Evolutionary conservation across 1,140 invertebrate species (phyloP).

Genomic region (Drosophila equinoxialis): DNA sequence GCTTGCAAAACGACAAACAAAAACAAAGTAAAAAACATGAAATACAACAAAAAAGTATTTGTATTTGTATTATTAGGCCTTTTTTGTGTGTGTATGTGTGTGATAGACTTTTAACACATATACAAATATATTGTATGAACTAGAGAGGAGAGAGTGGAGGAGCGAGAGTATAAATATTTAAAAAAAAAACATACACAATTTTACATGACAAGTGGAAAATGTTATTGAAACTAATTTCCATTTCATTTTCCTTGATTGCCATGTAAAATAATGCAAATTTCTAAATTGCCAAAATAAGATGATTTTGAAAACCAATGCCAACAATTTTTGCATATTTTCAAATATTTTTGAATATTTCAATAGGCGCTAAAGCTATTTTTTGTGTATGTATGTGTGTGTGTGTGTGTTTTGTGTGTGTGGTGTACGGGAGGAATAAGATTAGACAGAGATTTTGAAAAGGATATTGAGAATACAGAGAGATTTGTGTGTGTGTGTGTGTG

Average conservation of each 20-base stretch:
- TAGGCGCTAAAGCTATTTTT: constrained; percentile 56
- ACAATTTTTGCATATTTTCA: constrained; percentile 71
- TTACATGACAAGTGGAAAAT: constrained; percentile 39
- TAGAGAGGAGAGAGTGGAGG: not conserved
- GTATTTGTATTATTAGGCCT: constrained; percentile 46
- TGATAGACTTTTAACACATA: constrained; percentile 24
- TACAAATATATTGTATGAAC: constrained; percentile 28
- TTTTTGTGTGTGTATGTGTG: constrained; percentile 33
- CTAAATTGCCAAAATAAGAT: constrained; percentile 35
- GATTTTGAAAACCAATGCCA: constrained; percentile 80
- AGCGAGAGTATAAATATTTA: constrained; percentile 10
- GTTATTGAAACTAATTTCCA: not conserved
- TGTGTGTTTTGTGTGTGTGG: constrained; percentile 16
- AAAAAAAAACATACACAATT: constrained; percentile 55
- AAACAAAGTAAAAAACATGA: constrained; percentile 37
- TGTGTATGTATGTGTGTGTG: constrained; percentile 20
- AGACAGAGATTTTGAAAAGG: constrained; percentile 11
- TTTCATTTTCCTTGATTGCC: constrained; percentile 17
- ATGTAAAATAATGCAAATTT: constrained; percentile 67
- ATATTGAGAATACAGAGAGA: constrained; percentile 35
- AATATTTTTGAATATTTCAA: constrained; percentile 76
- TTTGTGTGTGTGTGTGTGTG: not conserved
- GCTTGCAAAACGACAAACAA: constrained; percentile 44
- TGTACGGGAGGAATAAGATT: constrained; percentile 6
- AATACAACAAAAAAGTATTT: constrained; percentile 81